Base-by-base conservation (phyloP, 2,113 vertebrate genomes). In the Pao palembangensis region DNA sequence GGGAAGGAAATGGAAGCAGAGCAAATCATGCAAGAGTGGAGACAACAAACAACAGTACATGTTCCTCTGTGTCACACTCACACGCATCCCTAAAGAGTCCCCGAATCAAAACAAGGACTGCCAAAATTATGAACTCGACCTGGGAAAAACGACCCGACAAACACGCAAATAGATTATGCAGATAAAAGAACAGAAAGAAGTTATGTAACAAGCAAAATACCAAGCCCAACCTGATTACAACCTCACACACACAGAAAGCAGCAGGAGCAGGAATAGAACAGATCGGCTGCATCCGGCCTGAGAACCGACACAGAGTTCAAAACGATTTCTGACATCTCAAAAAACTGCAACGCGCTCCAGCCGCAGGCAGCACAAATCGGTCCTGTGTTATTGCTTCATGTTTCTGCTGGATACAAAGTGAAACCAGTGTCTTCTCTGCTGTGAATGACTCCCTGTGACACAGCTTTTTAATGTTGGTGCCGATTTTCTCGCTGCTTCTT, bases 81-180 rank as follows among this genome's bases (percentile, higher is more conserved):
- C 48, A 42, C 7, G 52, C 7, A 13, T 67, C 67, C 44, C 56
- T 13, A 3, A 54, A 61, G 12, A 69, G 18, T 25, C 18, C 20
- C 18, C 46, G 38, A 38, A 38, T 6, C 42, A 52, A 49, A 59
- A 52, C 34, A 18, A 75, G 48, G 18, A 52, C 28, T 64, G 15
- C 0, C 25, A 49, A 56, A 64, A 55, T 76, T 56, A 67, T 1
- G 63, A 64, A 69, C 47, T 2, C 55, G 50, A 51, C 23, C 18
- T 58, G 10, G 13, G 34, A 34, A 69, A 53, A 48, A 51, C 58
- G 43, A 49, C n/a, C 65, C 71, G 53, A 76, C 56, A 61, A 42
- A 31, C 34, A 38, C 34, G 25, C 18, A 8, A 51, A 31, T 4
- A 3, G 20, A 38, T 38, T 46, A 64, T 58, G 43, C 67, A 65